Base-by-base conservation (phyloP, 2,888 invertebrate genomes). In the Microplitis manilae region DNA sequence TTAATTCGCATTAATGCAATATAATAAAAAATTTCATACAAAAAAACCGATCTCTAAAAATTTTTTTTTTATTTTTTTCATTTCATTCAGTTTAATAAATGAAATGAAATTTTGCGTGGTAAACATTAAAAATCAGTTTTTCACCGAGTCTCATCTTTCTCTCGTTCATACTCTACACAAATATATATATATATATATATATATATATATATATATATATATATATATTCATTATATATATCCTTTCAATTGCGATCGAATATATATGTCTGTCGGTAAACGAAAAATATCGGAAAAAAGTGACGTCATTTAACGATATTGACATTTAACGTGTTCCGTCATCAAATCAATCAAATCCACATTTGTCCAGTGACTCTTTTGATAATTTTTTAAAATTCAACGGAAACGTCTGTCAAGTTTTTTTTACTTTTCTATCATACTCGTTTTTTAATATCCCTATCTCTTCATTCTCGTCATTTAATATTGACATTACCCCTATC, bases 51-150 rank as follows among this genome's bases (percentile, higher is more conserved):
- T 77, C 67, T 60, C 20, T 65, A n/a, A 39, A 17, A 59, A 67
- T 30, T 30, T 62, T 17, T 64, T 75, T 61, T 62, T 50, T 30
- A n/a, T 73, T 68, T 75, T 75, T 61, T 62, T 50, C 20, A n/a
- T 73, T 68, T 75, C n/a, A 50, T 73, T 70, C 60, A 62, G 8
- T 61, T 76, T 64, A 50, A 38, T 64, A 65, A 76, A 73, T 71
- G 76, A 67, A 80, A 79, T 79, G 68, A 76, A 69, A 78, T 68
- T 50, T 61, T 9, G 41, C 30, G 20, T 15, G 59, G 41, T 68
- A 68, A 76, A 67, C 69, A 79, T 79, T 73, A 72, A 80, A 79
- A 77, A 61, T 9, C 30, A 68, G 72, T 75, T 76, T 75, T 80
- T 77, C 74, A 73, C 62, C 41, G 6, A 60, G 15, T 59, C 60